Conservation (phyloP, 2,888 invertebrate species). For the Amiota mariae region DNA sequence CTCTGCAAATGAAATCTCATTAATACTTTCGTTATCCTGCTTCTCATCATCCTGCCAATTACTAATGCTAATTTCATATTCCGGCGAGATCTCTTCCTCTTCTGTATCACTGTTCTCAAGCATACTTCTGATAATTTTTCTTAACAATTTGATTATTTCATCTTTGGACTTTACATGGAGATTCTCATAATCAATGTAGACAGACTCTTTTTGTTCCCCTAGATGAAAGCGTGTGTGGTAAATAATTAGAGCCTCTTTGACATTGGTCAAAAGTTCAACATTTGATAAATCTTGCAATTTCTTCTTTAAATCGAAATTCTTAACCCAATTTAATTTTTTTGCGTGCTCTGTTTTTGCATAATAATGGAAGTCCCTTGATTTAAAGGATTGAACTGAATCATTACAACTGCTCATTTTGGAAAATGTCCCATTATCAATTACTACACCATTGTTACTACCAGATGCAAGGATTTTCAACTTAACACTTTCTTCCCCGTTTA, state of each 20-base stretch:
- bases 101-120: no score
- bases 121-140: no score
- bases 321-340: not conserved
- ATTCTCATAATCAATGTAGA: not conserved
- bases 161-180: not conserved
- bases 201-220: not conserved
- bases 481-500: not conserved
- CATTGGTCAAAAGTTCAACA: not conserved
- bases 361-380: not conserved
- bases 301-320: conserved; percentile 1
- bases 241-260: not conserved
- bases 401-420: not conserved
- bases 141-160: not conserved
- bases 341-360: not conserved
- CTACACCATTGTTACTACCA: not conserved
- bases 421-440: not conserved
- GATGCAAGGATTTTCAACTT: not conserved
- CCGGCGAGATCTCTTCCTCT: no score
- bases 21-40: no score
- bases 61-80: no score
- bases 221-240: not conserved
- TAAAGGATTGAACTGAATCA: not conserved
- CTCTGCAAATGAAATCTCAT: no score
- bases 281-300: not conserved
- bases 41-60: no score